Base-by-base conservation (phyloP, 2,888 invertebrate genomes). In the Pachliopta kotzebuea region DNA sequence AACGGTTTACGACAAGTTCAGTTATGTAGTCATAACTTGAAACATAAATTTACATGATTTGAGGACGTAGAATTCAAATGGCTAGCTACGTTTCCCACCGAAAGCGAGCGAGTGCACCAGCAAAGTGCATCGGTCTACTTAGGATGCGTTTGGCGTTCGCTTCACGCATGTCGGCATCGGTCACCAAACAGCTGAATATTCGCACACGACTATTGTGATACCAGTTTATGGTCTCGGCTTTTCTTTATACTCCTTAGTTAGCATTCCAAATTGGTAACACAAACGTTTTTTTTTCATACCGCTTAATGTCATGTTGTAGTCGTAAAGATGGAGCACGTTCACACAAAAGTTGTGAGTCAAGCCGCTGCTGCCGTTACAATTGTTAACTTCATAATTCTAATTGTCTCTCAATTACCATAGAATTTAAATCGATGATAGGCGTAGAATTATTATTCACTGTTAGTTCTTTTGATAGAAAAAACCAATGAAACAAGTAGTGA, bases 141-240 rank as follows among this genome's bases (percentile, higher is more conserved):
- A 88, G 80, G 79, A 91, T 91, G 88, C 91, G 76, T 70, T 67
- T 74, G 68, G 77, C 73, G 87, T 81, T 71, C 78, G 74, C 75
- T 74, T 73, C 75, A 77, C 76, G 74, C 80, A 77, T 80, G 87
- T 83, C 88, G 88, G 86, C 86, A 77, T 76, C 79, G 78, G 77
- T 72, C 80, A 83, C 84, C 82, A 83, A 85, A 87, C 88, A 83
- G 79, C 84, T 80, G 79, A 84, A 90, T 88, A 89, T 90, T 90
- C 88, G 90, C 91, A 84, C 84, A 87, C 79, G 72, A 82, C 88
- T 87, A 90, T 90, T 90, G 90, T 91, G 84, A 81, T 84, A 86
- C 84, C 84, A 88, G 77, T 90, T 91, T 90, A 91, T 90, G 89
- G 90, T 83, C 84, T 84, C 88, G 90, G 90, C 83, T 67, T 70